These are phyloP conservation scores for Bettongia penicillata DNA, from an alignment of 2,113 vertebrate genomes.

Conservation along the genomic window DNA sequence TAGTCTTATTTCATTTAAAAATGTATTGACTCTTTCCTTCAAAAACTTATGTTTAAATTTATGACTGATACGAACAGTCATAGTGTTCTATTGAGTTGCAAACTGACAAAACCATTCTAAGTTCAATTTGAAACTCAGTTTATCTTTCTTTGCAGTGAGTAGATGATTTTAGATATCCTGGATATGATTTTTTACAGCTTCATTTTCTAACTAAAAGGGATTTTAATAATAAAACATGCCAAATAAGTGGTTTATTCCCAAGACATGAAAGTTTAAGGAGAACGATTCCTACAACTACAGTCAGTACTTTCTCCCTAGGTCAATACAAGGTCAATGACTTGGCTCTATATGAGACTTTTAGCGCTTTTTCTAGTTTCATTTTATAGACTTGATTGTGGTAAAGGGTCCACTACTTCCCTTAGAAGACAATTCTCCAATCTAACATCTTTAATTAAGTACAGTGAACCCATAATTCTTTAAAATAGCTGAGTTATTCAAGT, in stretches of 20 bases:
- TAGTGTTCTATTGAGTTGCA: conserved; percentile 24
- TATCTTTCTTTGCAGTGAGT: conserved; percentile 2
- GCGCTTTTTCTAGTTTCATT: background rate
- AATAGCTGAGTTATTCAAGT: conserved; percentile 77
- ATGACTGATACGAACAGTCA: background rate
- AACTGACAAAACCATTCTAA: background rate
- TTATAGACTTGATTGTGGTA: conserved; percentile 46
- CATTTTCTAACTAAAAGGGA: conserved; percentile 30
- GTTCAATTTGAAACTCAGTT: conserved; percentile 7
- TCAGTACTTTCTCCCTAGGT: conserved; percentile 35
- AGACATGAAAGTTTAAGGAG: conserved; percentile 33
- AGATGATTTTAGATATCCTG: background rate
- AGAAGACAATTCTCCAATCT: conserved; percentile 46
- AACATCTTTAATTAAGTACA: conserved; percentile 70
- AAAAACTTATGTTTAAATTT: background rate
- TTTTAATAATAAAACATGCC: conserved; percentile 53
- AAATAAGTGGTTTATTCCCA: conserved; percentile 48
- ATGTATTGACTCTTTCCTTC: background rate
- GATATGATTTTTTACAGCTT: background rate
- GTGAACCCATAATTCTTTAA: conserved; percentile 77
- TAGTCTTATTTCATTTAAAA: conserved; percentile 27
- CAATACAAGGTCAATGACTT: background rate
- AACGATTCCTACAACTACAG: conserved; percentile 43
- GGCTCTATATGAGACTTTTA: conserved; percentile 1
- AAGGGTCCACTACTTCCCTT: conserved; percentile 34